Conservation (phyloP, 2,888 invertebrate genomes). For the Epinotia bilunana region DNA sequence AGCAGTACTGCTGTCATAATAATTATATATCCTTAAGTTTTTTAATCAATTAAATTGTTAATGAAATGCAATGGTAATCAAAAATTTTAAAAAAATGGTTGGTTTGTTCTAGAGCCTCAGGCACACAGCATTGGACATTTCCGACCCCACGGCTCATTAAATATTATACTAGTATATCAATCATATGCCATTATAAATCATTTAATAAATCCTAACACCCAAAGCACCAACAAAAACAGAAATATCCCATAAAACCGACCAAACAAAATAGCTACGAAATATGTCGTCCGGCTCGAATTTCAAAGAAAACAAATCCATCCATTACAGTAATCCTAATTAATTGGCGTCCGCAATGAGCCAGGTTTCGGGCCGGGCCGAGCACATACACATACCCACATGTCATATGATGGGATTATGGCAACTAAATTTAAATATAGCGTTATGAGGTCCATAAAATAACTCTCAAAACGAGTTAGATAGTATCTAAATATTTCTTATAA, state of each 20-base stretch:
- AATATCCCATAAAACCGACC: constrained; percentile 14
- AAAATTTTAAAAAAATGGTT: too few relatives aligned
- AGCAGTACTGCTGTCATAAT: too few relatives aligned
- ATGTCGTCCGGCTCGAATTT: constrained; percentile 33
- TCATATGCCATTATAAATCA: neutral
- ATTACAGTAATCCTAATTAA: constrained; percentile 47
- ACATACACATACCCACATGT: neutral
- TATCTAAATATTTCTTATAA: constrained; percentile 20
- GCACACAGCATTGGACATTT: too few relatives aligned
- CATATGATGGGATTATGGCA: constrained; percentile 39
- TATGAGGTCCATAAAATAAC: constrained; percentile 28
- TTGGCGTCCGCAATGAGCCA: constrained; percentile 33
- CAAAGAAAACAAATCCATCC: constrained; percentile 39
- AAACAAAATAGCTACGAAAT: constrained; percentile 14
- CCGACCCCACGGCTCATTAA: too few relatives aligned
- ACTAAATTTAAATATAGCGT: constrained; percentile 46
- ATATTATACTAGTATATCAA: neutral
- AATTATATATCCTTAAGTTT: too few relatives aligned
- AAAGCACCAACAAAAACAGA: constrained; percentile 3
- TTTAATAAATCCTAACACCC: constrained; percentile 3
- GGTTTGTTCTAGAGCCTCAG: too few relatives aligned
- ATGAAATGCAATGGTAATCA: too few relatives aligned
- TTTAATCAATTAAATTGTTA: too few relatives aligned
- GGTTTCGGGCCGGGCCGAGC: neutral
- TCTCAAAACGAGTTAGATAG: constrained; percentile 33